Percentiles rank a stretch among this genome's conserved stretches.
Conservation (phyloP, 1,140 invertebrate species). For the Drosophila suzukii region DNA sequence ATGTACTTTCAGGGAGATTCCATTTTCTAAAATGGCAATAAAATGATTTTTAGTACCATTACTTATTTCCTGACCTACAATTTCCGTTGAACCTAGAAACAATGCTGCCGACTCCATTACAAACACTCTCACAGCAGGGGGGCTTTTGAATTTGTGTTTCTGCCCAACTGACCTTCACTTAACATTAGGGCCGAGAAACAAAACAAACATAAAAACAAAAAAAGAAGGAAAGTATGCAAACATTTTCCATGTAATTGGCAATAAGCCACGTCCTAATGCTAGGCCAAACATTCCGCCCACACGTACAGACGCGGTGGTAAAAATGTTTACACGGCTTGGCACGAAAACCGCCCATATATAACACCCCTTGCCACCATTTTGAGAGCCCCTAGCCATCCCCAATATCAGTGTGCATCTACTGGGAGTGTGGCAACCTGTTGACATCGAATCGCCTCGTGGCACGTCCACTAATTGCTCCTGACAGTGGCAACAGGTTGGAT, state of each 20-base stretch:
- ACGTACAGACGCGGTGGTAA: constrained; percentile 20
- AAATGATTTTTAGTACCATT: too few species aligned
- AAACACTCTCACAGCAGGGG: constrained; percentile 37
- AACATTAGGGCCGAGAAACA: constrained; percentile 46
- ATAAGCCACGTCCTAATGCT: constrained; percentile 58
- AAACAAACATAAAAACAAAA: constrained; percentile 36
- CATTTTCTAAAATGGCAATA: too few species aligned
- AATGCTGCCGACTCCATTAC: constrained; percentile 25
- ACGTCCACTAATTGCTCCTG: constrained; percentile 69
- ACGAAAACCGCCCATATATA: background rate
- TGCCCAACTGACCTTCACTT: constrained; percentile 60
- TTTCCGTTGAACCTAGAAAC: background rate
- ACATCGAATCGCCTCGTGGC: constrained; percentile 50
- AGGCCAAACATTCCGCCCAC: constrained; percentile 29
- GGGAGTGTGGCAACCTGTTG: constrained; percentile 70
- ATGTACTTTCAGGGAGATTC: too few species aligned
- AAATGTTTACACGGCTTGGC: constrained; percentile 48
- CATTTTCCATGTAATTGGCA: constrained; percentile 66
- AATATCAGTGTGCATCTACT: constrained; percentile 13
- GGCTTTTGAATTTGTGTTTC: constrained; percentile 28
- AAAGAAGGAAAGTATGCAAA: constrained; percentile 47
- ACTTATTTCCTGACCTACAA: constrained; percentile 3
- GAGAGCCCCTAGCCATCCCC: background rate
- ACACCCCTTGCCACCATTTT: background rate
- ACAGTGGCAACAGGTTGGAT: constrained; percentile 75